These are phyloP conservation scores for Zapus hudsonius DNA, from an alignment of 2,113 vertebrate genomes.

Conservation along the genomic window DNA sequence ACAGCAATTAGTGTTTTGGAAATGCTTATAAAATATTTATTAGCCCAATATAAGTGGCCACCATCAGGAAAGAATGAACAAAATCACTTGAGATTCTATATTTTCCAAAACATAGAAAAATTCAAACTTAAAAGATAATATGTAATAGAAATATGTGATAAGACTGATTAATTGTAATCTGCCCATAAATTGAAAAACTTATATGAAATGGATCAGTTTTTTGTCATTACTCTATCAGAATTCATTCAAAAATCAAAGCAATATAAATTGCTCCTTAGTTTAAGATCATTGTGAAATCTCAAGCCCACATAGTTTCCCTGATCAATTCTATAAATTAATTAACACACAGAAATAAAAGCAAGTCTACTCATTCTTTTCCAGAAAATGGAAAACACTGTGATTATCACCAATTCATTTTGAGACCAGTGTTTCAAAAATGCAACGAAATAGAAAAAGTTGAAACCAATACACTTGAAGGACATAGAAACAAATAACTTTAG, in stretches of 20 bases:
- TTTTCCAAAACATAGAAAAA: not conserved
- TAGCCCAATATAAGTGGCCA: not conserved
- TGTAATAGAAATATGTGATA: not conserved
- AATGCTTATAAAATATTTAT: not conserved
- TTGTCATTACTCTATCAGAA: not conserved
- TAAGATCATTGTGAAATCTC: not conserved
- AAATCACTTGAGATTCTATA: not conserved
- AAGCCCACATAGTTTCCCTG: not conserved
- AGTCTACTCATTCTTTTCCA: not conserved
- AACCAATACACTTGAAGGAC: not conserved
- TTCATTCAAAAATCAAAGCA: not conserved
- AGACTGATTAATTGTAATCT: not conserved
- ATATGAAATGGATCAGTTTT: not conserved
- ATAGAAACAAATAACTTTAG: not conserved
- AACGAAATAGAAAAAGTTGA: not conserved
- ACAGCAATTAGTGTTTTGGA: not conserved
- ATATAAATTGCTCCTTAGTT: not conserved
- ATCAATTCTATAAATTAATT: too few species aligned
- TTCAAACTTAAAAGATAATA: too few species aligned
- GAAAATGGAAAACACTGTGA: not conserved
- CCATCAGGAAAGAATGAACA: not conserved
- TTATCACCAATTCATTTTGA: not conserved
- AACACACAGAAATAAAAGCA: not conserved
- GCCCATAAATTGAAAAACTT: not conserved
- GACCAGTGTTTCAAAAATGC: not conserved